Percentiles rank a stretch among this genome's conserved stretches.
Conservation (phyloP, 2,888 invertebrate genomes). For the Lepas anatifera region DNA sequence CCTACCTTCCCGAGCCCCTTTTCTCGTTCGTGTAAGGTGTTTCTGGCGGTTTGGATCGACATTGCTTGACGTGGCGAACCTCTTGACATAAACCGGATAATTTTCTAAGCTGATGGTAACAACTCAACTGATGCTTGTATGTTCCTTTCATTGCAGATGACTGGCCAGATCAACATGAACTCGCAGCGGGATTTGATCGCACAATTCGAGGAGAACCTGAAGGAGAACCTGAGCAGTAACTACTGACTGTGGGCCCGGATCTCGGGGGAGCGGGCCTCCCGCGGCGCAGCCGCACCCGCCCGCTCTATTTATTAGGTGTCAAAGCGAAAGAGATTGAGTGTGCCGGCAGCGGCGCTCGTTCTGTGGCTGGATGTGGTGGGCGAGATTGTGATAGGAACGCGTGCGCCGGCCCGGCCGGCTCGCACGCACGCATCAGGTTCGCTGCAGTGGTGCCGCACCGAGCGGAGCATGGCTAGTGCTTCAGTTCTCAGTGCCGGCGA, state of each 20-base stretch:
- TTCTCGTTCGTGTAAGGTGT: no score
- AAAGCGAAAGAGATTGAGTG: background rate
- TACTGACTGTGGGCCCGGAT: background rate
- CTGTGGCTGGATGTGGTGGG: no score
- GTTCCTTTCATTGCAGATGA: background rate
- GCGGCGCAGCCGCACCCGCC: background rate
- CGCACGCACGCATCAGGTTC: no score
- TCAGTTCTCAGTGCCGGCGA: no score
- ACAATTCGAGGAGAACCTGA: conserved; percentile 11
- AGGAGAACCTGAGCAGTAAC: no score
- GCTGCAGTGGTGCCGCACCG: no score
- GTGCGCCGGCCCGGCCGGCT: background rate
- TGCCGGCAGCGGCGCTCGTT: background rate
- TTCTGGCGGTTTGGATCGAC: no score
- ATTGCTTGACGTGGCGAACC: no score
- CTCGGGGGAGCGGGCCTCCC: background rate
- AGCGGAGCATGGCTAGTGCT: no score
- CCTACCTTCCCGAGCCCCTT: no score
- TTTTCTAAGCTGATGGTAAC: no score
- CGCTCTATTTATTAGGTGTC: conserved; percentile 2
- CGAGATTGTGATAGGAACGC: background rate
- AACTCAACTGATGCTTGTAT: background rate
- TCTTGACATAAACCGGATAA: no score
- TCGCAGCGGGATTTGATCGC: conserved; percentile 6
- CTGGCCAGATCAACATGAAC: conserved; percentile 9